Base-by-base conservation (phyloP, 2,797 vertebrate species). In the Leucoraja ocellata region DNA sequence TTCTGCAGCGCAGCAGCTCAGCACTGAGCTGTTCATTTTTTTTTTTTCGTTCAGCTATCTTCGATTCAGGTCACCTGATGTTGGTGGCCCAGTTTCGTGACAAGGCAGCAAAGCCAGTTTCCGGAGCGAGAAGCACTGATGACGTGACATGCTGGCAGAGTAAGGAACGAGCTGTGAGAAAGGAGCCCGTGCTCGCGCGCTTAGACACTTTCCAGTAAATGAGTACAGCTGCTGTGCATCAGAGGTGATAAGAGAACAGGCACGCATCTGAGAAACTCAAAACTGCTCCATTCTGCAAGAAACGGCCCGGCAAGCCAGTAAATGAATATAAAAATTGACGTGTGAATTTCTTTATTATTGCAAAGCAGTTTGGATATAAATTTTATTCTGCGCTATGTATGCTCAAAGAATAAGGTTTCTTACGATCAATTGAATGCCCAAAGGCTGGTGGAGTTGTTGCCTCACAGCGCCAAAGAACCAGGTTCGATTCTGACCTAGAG, bases 21-120 rank as follows among this genome's bases (percentile, higher is more conserved):
- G 63, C 61, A 32, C 84, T 68, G 61, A 68, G 61, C 61, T 68
- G n/a, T 11, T 80, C 7, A 39, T 78, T 91, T 28, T 58, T 68
- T 92, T 46, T 91, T 91, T 92, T 73, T 74, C 71, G 39, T 71
- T 92, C 71, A 92, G 71, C 90, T 92, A 92, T 92, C 90, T 92
- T 73, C 90, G 36, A 92, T 92, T 74, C 68, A 28, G 90, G 90
- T 92, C 90, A 92, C 90, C 71, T 74, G 90, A 74, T 92, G 16
- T 39, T 92, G 36, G 90, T 77, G 80, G 93, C 65, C 77, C 93
- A 92, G 90, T 92, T 92, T 92, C 90, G 32, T 90, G 81, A 91
- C 13, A 93, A 76, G 95, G 94, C 95, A 93, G 95, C 95, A 96
- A 95, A 95, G 93, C 94, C 94, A 95, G 96, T 97, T 97, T 96